Conservation (phyloP, 2,797 vertebrate genomes). For the Cynodonichthys magdalenae region DNA sequence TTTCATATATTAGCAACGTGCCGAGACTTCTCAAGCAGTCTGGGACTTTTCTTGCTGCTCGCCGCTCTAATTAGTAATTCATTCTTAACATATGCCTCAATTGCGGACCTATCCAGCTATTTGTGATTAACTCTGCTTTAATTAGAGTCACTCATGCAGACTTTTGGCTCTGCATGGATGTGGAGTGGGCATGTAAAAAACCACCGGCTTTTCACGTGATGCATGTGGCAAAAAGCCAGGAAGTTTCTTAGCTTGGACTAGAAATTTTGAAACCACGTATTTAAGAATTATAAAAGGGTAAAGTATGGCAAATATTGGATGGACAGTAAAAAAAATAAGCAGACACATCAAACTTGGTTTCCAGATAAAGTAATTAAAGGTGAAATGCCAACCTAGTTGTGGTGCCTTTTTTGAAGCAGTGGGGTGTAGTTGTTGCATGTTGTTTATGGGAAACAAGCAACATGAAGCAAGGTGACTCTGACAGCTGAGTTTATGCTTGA, state of each 20-base stretch:
- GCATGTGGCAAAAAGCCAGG: constrained; percentile 54
- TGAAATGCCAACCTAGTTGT: constrained; percentile 17
- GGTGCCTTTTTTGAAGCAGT: constrained; percentile 26
- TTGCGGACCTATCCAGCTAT: constrained; percentile 86
- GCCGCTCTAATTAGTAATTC: constrained; percentile 87
- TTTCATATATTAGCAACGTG: constrained; percentile 89
- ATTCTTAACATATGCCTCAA: constrained; percentile 88
- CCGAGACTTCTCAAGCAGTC: constrained; percentile 85
- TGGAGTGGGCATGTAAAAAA: constrained; percentile 72
- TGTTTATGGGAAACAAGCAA: constrained; percentile 12
- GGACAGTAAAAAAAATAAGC: constrained; percentile 10
- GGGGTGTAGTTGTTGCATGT: constrained; percentile 8
- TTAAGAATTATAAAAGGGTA: not conserved
- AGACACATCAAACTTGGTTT: constrained; percentile 20
- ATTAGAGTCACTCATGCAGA: constrained; percentile 83
- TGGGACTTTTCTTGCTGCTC: constrained; percentile 82
- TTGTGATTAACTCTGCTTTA: constrained; percentile 87
- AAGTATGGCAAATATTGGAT: constrained; percentile 1
- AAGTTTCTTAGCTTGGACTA: constrained; percentile 39
- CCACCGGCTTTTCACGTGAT: constrained; percentile 46
- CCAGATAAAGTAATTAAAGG: constrained; percentile 24
- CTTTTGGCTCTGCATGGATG: constrained; percentile 68
- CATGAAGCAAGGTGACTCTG: constrained; percentile 51
- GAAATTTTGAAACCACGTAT: constrained; percentile 20
- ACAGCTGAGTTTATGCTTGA: constrained; percentile 50